Conservation (phyloP, 1,140 invertebrate species). For the Vollenhovia emeryi region DNA sequence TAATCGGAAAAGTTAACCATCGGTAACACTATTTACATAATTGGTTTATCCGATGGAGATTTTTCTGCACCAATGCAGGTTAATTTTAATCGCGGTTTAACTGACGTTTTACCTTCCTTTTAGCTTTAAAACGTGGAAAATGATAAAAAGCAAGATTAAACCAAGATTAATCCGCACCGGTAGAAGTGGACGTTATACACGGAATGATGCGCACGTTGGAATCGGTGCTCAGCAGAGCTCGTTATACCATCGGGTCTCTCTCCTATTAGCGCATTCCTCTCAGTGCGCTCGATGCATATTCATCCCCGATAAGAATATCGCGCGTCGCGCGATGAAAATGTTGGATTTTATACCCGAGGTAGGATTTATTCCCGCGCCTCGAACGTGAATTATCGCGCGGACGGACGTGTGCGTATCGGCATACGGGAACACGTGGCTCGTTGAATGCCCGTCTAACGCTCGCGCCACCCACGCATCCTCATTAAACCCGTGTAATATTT, state of each 20-base stretch:
- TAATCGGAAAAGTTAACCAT: too few species aligned
- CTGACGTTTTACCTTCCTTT: too few species aligned
- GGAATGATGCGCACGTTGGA: not conserved
- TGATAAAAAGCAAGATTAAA: too few species aligned
- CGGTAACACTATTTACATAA: too few species aligned
- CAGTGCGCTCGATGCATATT: not conserved
- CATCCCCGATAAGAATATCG: not conserved
- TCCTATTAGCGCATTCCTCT: not conserved
- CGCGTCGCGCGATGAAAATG: not conserved
- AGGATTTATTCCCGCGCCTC: not conserved
- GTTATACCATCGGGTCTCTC: not conserved
- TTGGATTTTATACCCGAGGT: not conserved
- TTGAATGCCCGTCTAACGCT: conserved; percentile 6
- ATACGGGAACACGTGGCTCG: not conserved
- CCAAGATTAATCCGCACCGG: too few species aligned
- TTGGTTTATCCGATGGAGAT: too few species aligned
- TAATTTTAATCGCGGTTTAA: too few species aligned
- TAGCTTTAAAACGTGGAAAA: too few species aligned
- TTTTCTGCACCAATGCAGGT: too few species aligned
- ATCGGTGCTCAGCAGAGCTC: not conserved
- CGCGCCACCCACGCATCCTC: conserved; percentile 60
- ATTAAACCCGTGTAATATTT: conserved; percentile 70
- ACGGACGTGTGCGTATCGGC: not conserved
- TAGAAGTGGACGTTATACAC: too few species aligned
- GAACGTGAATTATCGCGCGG: not conserved